Percentiles rank a stretch among this genome's conserved stretches.
phyloP scores from a whole-genome alignment of 2,888 invertebrate species.

The Beris morrisii region DNA sequence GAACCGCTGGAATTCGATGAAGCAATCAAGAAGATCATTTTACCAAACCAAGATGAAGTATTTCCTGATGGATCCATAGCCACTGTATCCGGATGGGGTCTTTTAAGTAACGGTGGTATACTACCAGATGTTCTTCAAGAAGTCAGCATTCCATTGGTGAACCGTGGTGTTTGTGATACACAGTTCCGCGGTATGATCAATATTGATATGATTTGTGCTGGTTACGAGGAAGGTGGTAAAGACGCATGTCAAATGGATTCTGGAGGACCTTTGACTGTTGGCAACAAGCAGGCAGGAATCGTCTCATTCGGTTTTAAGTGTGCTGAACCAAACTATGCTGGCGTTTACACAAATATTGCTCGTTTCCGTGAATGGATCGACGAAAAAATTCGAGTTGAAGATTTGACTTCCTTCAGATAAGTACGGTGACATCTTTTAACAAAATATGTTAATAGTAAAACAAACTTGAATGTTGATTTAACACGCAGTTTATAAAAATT shows the following conservation, averaged over 20 bases:
- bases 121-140: constrained; percentile 23
- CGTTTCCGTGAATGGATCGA: constrained; percentile 28
- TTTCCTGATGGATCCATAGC: constrained; percentile 15
- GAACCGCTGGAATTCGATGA: background rate
- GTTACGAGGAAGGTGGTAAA: constrained; percentile 54
- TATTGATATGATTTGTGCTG: constrained; percentile 60
- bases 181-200: constrained; percentile 49
- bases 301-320: constrained; percentile 29
- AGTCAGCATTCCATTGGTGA: constrained; percentile 10
- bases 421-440: too few relatives aligned
- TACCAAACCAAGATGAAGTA: constrained; percentile 11
- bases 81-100: constrained; percentile 37
- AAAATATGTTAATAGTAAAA: too few relatives aligned
- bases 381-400: constrained; percentile 4
- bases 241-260: constrained; percentile 33
- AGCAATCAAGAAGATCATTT: constrained; percentile 1
- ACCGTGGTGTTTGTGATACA: constrained; percentile 45
- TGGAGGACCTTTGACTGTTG: constrained; percentile 25
- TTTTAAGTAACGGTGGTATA: constrained; percentile 5
- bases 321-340: constrained; percentile 18
- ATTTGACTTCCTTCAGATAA: too few relatives aligned
- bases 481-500: too few relatives aligned
- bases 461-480: too few relatives aligned
- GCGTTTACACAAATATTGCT: constrained; percentile 27
- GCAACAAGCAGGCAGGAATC: constrained; percentile 18